Percentiles rank a stretch among this genome's conserved stretches.
phyloP scores from a whole-genome alignment of 30 jellyfish, hydroid and myxozoan species.

The Pseudorhiza aurosa region DNA sequence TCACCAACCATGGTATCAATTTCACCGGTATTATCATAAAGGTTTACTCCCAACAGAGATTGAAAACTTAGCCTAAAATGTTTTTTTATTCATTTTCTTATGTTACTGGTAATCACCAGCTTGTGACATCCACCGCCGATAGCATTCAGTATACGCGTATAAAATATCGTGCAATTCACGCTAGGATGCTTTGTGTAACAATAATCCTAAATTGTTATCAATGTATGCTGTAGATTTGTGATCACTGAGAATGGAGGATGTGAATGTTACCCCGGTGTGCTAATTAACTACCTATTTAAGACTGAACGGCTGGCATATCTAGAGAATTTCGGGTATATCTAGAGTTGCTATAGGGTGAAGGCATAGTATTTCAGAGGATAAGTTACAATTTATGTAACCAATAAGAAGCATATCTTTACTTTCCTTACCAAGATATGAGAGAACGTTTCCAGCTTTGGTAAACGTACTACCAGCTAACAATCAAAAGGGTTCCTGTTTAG shows the following conservation, averaged over 20 bases:
- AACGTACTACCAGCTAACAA: background rate
- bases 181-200: too few relatives aligned
- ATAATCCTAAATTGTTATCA: too few relatives aligned
- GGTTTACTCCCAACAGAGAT: background rate
- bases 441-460: background rate
- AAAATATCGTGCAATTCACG: too few relatives aligned
- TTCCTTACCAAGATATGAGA: background rate
- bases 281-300: too few relatives aligned
- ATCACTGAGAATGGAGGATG: too few relatives aligned
- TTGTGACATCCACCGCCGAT: background rate
- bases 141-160: background rate
- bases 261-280: too few relatives aligned
- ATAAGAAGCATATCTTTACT: background rate
- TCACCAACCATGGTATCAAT: background rate
- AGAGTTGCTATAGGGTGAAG: background rate
- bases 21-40: background rate
- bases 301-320: too few relatives aligned
- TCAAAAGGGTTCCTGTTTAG: too few relatives aligned
- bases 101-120: background rate
- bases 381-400: background rate
- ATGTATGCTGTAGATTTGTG: too few relatives aligned
- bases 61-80: background rate
- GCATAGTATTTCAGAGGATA: background rate
- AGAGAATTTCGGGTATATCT: background rate
- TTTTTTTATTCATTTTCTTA: too few relatives aligned